Base-by-base conservation (phyloP, 2,888 invertebrate species). In the Andricus quercusramuli region DNA sequence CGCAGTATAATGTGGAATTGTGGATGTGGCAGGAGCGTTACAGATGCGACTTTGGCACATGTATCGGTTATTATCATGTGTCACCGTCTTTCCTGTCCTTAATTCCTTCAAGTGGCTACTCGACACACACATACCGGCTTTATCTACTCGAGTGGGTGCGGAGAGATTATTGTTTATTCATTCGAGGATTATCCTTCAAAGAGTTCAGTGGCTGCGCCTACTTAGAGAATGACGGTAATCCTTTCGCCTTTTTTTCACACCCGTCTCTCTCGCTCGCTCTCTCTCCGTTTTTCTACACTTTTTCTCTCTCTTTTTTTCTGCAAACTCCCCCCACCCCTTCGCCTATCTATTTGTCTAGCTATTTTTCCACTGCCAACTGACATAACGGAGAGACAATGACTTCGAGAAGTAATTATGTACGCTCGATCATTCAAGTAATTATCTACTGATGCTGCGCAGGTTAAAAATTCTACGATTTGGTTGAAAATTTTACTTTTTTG, bases 171-270 rank as follows among this genome's bases (percentile, higher is more conserved):
- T 90, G 88, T 90, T 90, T 90, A 90, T 91, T 89, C 90, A 90
- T 87, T 90, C 89, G 86, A 85, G 86, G 89, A 90, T 90, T 91
- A 91, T 91, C 90, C 91, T 91, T 91, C 90, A 85, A 79, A 80
- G 90, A 90, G 90, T 90, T 90, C 90, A 90, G 88, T 90, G 90
- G 88, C 90, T 90, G 89, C 89, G 87, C 90, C 90, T 90, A 91
- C 89, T 90, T 90, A 89, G 85, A 83, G 84, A 87, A 88, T 88
- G 88, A 85, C 86, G 85, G 83, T 87, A 89, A 87, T 89, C 85
- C 87, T 88, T 85, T 86, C 86, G 86, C 85, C 85, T n/a, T 87
- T 88, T 88, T 89, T 88, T 86, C 84, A 83, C 83, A 82, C 82
- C 78, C 79, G 81, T 85, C 85, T 82, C 84, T 78, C 81, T 85